Evolutionary conservation across 1,140 invertebrate genomes (phyloP).

Genomic region (Papilio machaon): DNA sequence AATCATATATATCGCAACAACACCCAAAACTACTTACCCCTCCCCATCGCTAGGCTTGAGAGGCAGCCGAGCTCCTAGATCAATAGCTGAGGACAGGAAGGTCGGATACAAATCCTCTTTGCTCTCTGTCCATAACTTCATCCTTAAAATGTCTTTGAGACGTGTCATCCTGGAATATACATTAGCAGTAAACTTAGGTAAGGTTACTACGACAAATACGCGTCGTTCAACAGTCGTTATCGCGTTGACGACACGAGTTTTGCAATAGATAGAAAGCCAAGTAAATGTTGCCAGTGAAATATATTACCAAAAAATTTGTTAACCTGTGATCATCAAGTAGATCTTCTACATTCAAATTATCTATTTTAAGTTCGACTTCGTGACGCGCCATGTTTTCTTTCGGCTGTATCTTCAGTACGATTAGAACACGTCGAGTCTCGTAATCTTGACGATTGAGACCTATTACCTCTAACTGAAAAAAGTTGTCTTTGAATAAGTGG

Average conservation of each 20-base stretch:
- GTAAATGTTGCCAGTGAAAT: background rate
- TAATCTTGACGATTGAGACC: constrained; percentile 90
- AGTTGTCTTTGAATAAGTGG: no score
- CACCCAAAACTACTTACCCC: constrained; percentile 84
- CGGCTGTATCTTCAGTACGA: constrained; percentile 85
- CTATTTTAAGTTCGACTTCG: constrained; percentile 93
- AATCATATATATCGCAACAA: no score
- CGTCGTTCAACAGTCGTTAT: no score
- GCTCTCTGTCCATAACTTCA: constrained; percentile 84
- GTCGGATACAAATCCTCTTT: constrained; percentile 89
- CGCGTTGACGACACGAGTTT: no score
- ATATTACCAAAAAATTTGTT: background rate
- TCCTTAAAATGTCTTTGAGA: constrained; percentile 89
- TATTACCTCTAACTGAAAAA: constrained; percentile 88
- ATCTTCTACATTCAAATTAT: constrained; percentile 93
- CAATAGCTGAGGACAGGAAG: constrained; percentile 91
- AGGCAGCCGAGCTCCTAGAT: constrained; percentile 91
- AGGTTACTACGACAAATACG: no score
- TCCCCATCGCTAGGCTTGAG: constrained; percentile 91
- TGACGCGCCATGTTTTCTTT: constrained; percentile 86
- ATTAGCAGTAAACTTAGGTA: constrained; percentile 51
- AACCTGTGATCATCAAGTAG: constrained; percentile 85
- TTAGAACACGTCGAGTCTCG: constrained; percentile 86
- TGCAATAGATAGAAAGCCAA: no score
- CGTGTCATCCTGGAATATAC: constrained; percentile 83